phyloP scores from a whole-genome alignment of 1,140 invertebrate species.

The Eumeta japonica region DNA sequence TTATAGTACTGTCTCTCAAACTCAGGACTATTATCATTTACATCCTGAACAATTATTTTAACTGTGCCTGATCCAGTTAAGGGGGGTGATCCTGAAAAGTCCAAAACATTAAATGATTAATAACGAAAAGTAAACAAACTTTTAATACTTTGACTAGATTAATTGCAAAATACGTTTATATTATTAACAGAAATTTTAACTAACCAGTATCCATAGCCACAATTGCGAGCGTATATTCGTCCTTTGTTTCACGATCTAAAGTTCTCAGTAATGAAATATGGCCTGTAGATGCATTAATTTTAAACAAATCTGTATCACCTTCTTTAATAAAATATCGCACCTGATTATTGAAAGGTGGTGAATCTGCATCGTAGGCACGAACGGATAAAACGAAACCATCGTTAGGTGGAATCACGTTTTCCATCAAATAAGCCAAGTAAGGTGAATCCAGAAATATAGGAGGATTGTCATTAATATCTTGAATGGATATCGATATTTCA shows the following conservation, averaged over 20 bases:
- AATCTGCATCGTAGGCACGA: constrained; percentile 84
- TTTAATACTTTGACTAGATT: constrained; percentile 4
- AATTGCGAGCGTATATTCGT: constrained; percentile 79
- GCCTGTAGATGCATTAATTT: constrained; percentile 85
- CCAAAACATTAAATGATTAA: constrained; percentile 15
- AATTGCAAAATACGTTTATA: constrained; percentile 3
- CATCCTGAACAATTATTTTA: constrained; percentile 84
- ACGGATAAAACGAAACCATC: constrained; percentile 78
- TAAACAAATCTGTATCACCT: constrained; percentile 83
- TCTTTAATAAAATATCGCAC: constrained; percentile 91
- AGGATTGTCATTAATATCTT: constrained; percentile 93
- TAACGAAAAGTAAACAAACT: too few species aligned
- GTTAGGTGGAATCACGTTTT: constrained; percentile 79
- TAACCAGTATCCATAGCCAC: constrained; percentile 92
- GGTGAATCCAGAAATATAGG: constrained; percentile 89
- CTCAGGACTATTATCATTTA: constrained; percentile 89
- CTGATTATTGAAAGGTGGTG: constrained; percentile 84
- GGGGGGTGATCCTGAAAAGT: constrained; percentile 76
- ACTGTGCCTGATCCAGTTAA: constrained; percentile 86
- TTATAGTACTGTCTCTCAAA: constrained; percentile 78
- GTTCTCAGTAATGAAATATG: constrained; percentile 79
- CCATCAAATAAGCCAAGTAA: constrained; percentile 89
- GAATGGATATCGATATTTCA: constrained; percentile 69
- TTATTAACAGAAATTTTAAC: constrained; percentile 15
- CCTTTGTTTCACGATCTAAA: constrained; percentile 79